Evolutionary conservation across 35 echinoderm and acorn worm genomes (phyloP).

Genomic region (Ophiothrix spiculata): DNA sequence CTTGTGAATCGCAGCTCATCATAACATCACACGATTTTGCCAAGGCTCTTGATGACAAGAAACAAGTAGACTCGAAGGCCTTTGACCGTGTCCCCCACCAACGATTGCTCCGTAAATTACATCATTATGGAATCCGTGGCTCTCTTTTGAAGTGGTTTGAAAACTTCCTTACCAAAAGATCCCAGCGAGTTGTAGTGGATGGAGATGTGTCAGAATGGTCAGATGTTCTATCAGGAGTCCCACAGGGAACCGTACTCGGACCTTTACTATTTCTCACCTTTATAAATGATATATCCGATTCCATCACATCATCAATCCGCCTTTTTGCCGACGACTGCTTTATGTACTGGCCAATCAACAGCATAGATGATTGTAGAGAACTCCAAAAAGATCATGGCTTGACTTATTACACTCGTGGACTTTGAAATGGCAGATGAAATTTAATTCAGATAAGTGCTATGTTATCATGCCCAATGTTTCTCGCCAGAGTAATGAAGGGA

Average conservation of each 20-base stretch:
- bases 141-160: constrained; percentile 33
- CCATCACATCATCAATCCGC: constrained; percentile 22
- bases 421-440: constrained; percentile 46
- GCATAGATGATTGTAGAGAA: neutral
- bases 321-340: constrained; percentile 76
- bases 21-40: constrained; percentile 24
- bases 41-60: constrained; percentile 1
- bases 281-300: constrained; percentile 47
- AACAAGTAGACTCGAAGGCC: constrained; percentile 25
- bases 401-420: constrained; percentile 15
- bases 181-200: constrained; percentile 61
- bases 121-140: constrained; percentile 40
- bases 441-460: constrained; percentile 30
- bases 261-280: constrained; percentile 54
- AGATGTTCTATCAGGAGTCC: constrained; percentile 54
- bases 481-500: no score
- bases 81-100: constrained; percentile 23
- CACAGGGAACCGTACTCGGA: constrained; percentile 62
- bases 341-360: constrained; percentile 32
- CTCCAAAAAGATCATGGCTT: constrained; percentile 17
- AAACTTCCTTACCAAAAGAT: constrained; percentile 40
- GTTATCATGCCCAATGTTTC: no score
- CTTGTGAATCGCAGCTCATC: constrained; percentile 30
- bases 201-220: constrained; percentile 40
- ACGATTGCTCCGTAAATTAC: neutral